phyloP scores from a whole-genome alignment of 2,113 vertebrate species.

The Collichthys lucidus region DNA sequence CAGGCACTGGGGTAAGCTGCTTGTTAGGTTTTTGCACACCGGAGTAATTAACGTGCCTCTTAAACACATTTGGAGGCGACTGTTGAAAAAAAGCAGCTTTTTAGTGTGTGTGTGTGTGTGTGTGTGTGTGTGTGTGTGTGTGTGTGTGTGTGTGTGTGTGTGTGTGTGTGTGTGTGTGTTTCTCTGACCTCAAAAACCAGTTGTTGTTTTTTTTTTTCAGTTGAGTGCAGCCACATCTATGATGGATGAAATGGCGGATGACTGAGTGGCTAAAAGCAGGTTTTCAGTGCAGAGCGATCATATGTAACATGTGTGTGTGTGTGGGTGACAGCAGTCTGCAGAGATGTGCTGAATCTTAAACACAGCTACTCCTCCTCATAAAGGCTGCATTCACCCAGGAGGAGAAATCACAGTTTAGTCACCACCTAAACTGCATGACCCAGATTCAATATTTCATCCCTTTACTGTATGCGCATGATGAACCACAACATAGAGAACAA shows the following conservation, averaged over 20 bases:
- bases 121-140: not conserved
- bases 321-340: conserved; percentile 60
- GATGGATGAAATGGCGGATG: conserved; percentile 55
- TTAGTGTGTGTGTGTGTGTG: too few relatives aligned
- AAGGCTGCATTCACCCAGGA: conserved; percentile 56
- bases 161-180: not conserved
- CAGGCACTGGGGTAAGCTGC: conserved; percentile 30
- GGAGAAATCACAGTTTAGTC: conserved; percentile 27
- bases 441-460: not conserved
- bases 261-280: conserved; percentile 42
- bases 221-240: conserved; percentile 3
- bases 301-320: conserved; percentile 48
- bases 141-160: not conserved
- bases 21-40: conserved; percentile 35
- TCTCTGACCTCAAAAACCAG: conserved; percentile 16
- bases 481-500: too few relatives aligned
- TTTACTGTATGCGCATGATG: not conserved
- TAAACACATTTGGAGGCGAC: conserved; percentile 9
- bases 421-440: conserved; percentile 19
- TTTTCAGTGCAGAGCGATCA: conserved; percentile 41
- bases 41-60: conserved; percentile 39
- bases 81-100: conserved; percentile 30
- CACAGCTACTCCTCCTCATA: conserved; percentile 46
- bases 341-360: conserved; percentile 68
- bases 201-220: too few relatives aligned